These are phyloP conservation scores for Syngnathus rostellatus DNA, from an alignment of 2,797 vertebrate species.

Conservation along the genomic window DNA sequence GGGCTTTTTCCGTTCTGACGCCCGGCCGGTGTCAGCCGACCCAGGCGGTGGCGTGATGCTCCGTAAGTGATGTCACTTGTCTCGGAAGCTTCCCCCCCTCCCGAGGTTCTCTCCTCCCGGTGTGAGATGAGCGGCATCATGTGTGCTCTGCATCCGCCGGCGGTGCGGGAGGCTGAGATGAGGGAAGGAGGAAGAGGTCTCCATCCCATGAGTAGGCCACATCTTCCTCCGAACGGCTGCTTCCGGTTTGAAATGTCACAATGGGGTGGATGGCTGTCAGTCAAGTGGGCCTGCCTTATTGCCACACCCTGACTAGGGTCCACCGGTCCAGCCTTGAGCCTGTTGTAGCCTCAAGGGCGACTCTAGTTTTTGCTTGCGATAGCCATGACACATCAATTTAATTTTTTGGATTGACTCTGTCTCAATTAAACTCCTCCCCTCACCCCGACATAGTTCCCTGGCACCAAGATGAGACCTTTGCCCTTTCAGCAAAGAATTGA, in stretches of 20 bases:
- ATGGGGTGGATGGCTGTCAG: background rate
- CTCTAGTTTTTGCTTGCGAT: background rate
- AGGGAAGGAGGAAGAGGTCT: slow-evolving; percentile 4
- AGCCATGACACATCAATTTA: background rate
- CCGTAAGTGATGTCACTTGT: background rate
- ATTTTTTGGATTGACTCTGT: background rate
- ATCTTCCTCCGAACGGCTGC: background rate
- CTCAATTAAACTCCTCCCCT: background rate
- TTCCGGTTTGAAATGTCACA: background rate
- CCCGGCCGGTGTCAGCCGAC: background rate
- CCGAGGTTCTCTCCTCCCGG: background rate
- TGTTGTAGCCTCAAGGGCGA: slow-evolving; percentile 22
- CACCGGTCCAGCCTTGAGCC: slow-evolving; percentile 13
- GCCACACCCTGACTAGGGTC: background rate
- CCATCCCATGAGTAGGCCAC: background rate
- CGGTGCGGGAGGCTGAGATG: slow-evolving; percentile 13
- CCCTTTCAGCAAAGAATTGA: no score
- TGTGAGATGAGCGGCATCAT: background rate
- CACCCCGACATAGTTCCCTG: background rate
- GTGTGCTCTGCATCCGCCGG: slow-evolving; percentile 21
- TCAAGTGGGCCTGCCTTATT: background rate
- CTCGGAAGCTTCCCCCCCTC: background rate
- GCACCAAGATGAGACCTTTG: no score
- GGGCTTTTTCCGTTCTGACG: background rate
- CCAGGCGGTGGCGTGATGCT: background rate